phyloP scores from a whole-genome alignment of 2,888 invertebrate genomes.

The Spisula subtruncata region DNA sequence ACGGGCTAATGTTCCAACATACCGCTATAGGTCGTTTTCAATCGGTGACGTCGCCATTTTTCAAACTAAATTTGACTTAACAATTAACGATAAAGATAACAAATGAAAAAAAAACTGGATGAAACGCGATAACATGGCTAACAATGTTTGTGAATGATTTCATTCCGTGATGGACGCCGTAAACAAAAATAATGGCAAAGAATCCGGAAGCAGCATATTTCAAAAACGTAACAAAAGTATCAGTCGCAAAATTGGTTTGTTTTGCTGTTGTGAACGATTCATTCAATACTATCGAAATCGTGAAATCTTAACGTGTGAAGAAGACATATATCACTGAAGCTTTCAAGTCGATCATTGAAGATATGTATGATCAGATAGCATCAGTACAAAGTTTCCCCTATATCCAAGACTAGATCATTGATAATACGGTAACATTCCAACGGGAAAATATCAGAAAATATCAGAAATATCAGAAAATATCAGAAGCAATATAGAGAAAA shows the following conservation, averaged over 20 bases:
- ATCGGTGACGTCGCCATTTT: background rate
- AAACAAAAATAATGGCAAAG: slow-evolving; percentile 13
- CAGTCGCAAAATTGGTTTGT: slow-evolving; percentile 17
- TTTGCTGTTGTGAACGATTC: background rate
- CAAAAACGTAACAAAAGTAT: slow-evolving; percentile 18
- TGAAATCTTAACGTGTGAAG: slow-evolving; percentile 14
- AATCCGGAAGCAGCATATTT: slow-evolving; percentile 2
- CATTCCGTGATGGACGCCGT: slow-evolving; percentile 6
- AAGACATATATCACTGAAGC: background rate
- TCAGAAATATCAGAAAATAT: no score
- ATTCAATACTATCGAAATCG: background rate
- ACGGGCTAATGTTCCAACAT: background rate
- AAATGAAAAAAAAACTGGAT: background rate
- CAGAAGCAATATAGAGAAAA: no score
- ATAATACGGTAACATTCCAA: background rate
- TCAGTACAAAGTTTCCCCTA: background rate
- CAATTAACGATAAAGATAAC: background rate
- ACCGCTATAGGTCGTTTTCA: background rate
- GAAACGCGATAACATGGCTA: background rate
- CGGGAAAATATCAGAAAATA: background rate
- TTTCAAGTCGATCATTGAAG: background rate
- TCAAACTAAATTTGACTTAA: background rate
- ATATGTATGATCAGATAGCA: background rate
- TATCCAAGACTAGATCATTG: background rate
- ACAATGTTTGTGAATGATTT: slow-evolving; percentile 1